phyloP scores from a whole-genome alignment of 2,888 invertebrate genomes.

The Rutpela maculata region DNA sequence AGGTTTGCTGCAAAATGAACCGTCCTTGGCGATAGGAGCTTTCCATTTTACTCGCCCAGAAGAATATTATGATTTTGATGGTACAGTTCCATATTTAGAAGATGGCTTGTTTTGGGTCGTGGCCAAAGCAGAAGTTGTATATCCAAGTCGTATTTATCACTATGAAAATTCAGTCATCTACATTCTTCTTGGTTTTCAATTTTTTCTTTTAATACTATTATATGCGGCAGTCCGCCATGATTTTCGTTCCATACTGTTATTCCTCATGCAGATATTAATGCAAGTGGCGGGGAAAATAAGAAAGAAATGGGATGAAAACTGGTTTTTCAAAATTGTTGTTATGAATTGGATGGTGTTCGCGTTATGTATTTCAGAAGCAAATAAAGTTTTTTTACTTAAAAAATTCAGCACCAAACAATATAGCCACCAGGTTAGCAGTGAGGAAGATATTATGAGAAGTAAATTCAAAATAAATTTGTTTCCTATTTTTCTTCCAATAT shows the following conservation, averaged over 20 bases:
- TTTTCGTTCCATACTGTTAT: background rate
- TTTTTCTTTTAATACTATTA: background rate
- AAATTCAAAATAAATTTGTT: background rate
- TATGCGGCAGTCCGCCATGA: background rate
- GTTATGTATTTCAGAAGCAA: background rate
- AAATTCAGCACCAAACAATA: background rate
- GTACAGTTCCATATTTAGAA: background rate
- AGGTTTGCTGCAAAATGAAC: background rate
- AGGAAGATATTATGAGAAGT: background rate
- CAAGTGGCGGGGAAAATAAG: background rate
- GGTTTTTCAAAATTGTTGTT: background rate
- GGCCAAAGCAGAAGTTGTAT: background rate
- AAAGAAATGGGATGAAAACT: background rate
- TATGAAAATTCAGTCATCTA: background rate
- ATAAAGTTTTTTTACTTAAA: background rate
- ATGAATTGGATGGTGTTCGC: background rate
- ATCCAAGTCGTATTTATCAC: background rate
- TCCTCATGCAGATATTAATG: background rate
- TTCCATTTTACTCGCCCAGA: background rate
- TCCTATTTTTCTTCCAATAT: background rate
- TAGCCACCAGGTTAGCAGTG: background rate
- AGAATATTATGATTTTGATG: background rate
- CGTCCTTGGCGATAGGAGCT: background rate
- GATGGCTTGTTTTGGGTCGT: background rate
- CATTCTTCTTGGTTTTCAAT: background rate